Evolutionary conservation across 2,888 invertebrate species (phyloP), one percentile per base, ranked within the genome.

Genomic region (Rapana venosa): DNA sequence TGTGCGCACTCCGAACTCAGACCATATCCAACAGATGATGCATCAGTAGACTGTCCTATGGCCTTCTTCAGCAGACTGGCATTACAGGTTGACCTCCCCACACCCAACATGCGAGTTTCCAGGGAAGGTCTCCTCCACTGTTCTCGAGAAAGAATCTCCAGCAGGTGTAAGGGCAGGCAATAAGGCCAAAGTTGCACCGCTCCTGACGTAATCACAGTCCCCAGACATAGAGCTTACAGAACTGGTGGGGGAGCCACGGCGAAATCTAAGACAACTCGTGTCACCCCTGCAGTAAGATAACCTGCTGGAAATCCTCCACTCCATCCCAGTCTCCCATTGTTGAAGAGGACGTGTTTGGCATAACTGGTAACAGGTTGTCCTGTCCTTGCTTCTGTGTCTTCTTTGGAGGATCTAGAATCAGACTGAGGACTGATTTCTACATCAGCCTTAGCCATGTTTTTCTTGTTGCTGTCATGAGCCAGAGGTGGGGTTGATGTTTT

Each of bases 241-340:
- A 58, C 91, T 89, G 20, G 81, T 56, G 11, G 84, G 70, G 0
- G 85, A 79, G 36, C 91, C 91, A 56, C 81, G 84, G 26, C 86
- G 70, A 90, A 32, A 83, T 92, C 91, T 26, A 91, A 58, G 36
- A 91, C 81, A 77, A 91, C 87, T 30, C 91, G 79, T 8, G 90
- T 90, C n/a, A 87, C 86, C 22, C 92, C 92, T 32, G 86, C 88
- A 20, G 87, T 81, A 1, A 92, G 89, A 66, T 87, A 92, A 85
- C 79, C 89, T 58, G 85, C 88, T 11, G 92, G 92, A 47, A 70
- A 90, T 0, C 92, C 92, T 58, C 88, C 92, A 6, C 89, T 90
- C 92, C 92, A 92, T 5, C 92, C 92, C 2, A 92, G 87, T 0
- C 36, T 26, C 30, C 87, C 22, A 26, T 87, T 30, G 58, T 87